These are phyloP conservation scores for Drosophila hydei DNA, from an alignment of 1,140 invertebrate species.

Conservation along the genomic window DNA sequence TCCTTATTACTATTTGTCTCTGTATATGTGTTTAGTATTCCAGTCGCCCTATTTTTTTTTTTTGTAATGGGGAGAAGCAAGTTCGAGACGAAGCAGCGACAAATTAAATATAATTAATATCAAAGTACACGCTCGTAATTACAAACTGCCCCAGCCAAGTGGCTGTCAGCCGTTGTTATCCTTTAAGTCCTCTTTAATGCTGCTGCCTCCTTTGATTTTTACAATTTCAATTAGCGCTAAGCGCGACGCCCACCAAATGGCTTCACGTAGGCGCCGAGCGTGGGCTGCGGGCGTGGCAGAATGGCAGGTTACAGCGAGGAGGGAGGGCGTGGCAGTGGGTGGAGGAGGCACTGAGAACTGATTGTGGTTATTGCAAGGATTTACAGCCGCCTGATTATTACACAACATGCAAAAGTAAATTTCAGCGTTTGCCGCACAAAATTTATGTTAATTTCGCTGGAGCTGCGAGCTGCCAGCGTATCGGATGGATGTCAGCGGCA, in stretches of 20 bases:
- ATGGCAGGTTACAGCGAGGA: neutral
- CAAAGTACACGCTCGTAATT: constrained; percentile 68
- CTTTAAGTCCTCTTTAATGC: constrained; percentile 63
- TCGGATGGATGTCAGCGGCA: constrained; percentile 56
- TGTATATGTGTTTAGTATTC: constrained; percentile 5
- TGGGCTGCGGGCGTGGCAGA: neutral
- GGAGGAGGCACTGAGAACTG: constrained; percentile 17
- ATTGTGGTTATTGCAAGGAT: constrained; percentile 59
- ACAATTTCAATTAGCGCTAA: constrained; percentile 78
- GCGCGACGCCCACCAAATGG: constrained; percentile 40
- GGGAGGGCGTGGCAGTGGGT: neutral
- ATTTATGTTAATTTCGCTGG: constrained; percentile 75
- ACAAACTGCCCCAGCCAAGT: constrained; percentile 57
- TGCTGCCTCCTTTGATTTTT: constrained; percentile 72
- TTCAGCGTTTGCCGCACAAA: constrained; percentile 68
- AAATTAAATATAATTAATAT: constrained; percentile 53
- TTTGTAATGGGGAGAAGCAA: neutral
- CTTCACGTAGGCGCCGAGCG: constrained; percentile 13
- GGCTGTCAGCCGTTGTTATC: constrained; percentile 66
- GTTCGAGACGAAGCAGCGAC: constrained; percentile 1
- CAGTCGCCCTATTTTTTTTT: neutral
- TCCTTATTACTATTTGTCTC: neutral
- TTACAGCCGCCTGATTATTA: constrained; percentile 76
- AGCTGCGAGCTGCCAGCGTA: constrained; percentile 22
- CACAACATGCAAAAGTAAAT: constrained; percentile 76